Evolutionary conservation across 2,797 vertebrate genomes (phyloP).

Genomic region (Distichodus sexfasciatus): DNA sequence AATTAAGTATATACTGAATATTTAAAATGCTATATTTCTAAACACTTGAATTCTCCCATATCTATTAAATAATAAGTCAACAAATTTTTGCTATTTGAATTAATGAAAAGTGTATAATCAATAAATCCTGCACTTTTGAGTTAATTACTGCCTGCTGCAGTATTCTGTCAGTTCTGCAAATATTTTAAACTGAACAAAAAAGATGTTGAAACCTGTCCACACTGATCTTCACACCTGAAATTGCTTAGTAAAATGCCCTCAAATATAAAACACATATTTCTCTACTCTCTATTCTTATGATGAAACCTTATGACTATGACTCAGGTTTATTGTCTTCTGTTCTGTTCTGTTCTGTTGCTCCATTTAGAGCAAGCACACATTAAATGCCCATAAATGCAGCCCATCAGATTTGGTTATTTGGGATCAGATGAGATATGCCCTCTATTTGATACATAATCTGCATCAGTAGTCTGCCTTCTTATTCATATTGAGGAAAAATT

Average conservation of each 20-base stretch:
- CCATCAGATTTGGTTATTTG: conserved; percentile 1
- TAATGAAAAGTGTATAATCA: not conserved
- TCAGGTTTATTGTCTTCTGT: not conserved
- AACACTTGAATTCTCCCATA: no score
- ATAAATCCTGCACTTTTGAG: not conserved
- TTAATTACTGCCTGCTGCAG: not conserved
- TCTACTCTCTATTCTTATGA: not conserved
- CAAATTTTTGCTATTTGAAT: not conserved
- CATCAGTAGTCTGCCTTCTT: conserved; percentile 3
- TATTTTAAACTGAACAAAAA: no score
- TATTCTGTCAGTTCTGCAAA: not conserved
- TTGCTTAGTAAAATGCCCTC: no score
- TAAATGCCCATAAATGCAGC: not conserved
- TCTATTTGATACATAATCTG: conserved; percentile 24
- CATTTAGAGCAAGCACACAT: not conserved
- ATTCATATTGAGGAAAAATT: not conserved
- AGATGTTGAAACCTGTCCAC: not conserved
- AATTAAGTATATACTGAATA: no score
- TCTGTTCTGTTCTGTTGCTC: not conserved
- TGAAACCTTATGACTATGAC: not conserved
- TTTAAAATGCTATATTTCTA: no score
- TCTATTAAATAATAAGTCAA: not conserved
- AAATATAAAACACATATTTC: no score
- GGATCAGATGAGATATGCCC: not conserved
- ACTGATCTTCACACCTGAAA: not conserved